Percentiles rank a stretch among this genome's conserved stretches.
These are phyloP conservation scores for Sesamia inferens DNA, from an alignment of 2,888 invertebrate species.

Conservation along the genomic window DNA sequence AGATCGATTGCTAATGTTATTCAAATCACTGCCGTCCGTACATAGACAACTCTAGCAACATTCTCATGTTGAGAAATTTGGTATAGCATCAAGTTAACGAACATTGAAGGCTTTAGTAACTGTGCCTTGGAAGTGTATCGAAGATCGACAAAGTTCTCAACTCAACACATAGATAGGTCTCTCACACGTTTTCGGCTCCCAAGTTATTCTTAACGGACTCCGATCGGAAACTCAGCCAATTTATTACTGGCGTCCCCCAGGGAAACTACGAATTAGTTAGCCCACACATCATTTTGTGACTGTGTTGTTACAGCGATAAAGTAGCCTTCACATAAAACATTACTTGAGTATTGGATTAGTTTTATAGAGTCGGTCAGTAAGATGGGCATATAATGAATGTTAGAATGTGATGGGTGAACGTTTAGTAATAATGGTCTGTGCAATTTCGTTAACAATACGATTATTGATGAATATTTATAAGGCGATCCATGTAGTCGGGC, in stretches of 20 bases:
- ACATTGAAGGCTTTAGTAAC: constrained; percentile 66
- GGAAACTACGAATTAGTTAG: constrained; percentile 71
- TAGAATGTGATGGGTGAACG: constrained; percentile 13
- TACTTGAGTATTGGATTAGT: constrained; percentile 46
- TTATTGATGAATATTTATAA: neutral
- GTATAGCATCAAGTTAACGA: constrained; percentile 48
- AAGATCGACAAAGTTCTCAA: constrained; percentile 71
- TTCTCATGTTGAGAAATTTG: constrained; percentile 38
- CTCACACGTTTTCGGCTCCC: constrained; percentile 67
- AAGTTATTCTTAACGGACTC: constrained; percentile 70
- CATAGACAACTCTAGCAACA: constrained; percentile 20
- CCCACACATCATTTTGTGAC: constrained; percentile 62
- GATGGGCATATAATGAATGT: constrained; percentile 1
- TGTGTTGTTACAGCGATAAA: constrained; percentile 41
- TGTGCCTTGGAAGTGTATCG: constrained; percentile 69
- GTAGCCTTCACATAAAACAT: constrained; percentile 45
- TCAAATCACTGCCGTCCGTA: neutral
- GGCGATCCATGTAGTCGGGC: neutral
- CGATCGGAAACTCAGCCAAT: constrained; percentile 77
- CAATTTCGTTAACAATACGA: neutral
- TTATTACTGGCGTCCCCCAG: constrained; percentile 70
- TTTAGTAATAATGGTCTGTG: constrained; percentile 5
- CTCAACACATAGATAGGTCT: constrained; percentile 67
- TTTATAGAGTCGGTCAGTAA: constrained; percentile 17
- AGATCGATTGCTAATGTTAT: constrained; percentile 13